Percentiles rank a stretch among this genome's conserved stretches.
These are phyloP conservation scores for Diplodus sargus DNA, from an alignment of 2,797 vertebrate genomes.

Conservation along the genomic window DNA sequence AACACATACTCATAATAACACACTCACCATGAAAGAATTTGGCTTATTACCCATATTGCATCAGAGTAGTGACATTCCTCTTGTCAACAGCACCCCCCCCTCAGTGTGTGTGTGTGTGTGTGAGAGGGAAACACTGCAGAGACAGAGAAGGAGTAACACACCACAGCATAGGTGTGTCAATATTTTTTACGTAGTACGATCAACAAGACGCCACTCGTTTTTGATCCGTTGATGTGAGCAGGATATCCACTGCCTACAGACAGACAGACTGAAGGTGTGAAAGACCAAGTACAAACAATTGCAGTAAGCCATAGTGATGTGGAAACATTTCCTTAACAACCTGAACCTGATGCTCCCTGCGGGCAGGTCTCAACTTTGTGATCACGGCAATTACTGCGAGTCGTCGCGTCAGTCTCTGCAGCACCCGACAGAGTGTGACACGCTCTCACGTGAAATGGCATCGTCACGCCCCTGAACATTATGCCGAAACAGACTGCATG, in stretches of 20 bases:
- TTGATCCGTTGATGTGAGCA: not conserved
- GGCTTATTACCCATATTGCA: slow-evolving; percentile 50
- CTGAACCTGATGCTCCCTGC: not conserved
- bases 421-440: not conserved
- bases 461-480: not conserved
- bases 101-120: slow-evolving; percentile 14
- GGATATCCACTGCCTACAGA: not conserved
- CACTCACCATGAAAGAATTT: slow-evolving; percentile 52
- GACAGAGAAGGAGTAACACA: not conserved
- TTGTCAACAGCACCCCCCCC: slow-evolving; percentile 38
- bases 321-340: slow-evolving; percentile 38
- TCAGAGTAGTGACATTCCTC: slow-evolving; percentile 49
- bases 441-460: not conserved
- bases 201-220: slow-evolving; percentile 37
- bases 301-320: slow-evolving; percentile 1
- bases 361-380: slow-evolving; percentile 12
- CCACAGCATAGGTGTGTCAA: slow-evolving; percentile 35
- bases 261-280: not conserved
- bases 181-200: not conserved
- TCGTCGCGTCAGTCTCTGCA: slow-evolving; percentile 7
- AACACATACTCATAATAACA: slow-evolving; percentile 17
- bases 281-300: not conserved
- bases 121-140: slow-evolving; percentile 22
- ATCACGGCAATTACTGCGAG: slow-evolving; percentile 12
- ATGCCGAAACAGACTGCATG: not conserved